A percentile compares a stretch with the other conserved stretches of the same genome.
phyloP scores from a whole-genome alignment of 2,113 vertebrate genomes.

The Thalassarche chlororhynchos region DNA sequence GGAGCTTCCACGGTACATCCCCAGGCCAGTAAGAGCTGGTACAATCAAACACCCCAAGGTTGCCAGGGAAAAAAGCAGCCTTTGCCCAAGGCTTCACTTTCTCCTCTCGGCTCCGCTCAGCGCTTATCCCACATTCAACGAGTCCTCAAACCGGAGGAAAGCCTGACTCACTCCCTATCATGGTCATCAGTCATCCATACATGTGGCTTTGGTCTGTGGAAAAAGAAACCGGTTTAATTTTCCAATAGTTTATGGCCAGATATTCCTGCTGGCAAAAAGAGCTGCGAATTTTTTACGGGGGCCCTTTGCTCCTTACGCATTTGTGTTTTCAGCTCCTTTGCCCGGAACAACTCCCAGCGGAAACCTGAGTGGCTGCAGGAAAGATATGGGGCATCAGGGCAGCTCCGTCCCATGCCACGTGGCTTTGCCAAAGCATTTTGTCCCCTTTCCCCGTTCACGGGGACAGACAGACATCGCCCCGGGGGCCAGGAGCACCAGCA shows the following conservation, averaged over 20 bases:
- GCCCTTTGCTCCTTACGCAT: neutral
- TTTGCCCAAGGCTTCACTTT: neutral
- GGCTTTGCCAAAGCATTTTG: neutral
- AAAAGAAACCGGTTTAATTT: slow-evolving; percentile 4
- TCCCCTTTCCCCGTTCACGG: neutral
- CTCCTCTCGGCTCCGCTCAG: neutral
- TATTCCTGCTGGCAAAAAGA: neutral
- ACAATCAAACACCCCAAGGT: neutral
- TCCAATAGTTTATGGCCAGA: slow-evolving; percentile 24
- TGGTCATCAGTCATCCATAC: neutral
- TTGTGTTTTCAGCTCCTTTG: neutral
- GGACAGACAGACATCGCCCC: neutral
- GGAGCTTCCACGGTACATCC: neutral
- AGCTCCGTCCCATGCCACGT: fast-evolving
- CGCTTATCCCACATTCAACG: neutral
- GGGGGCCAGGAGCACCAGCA: neutral
- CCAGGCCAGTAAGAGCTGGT: neutral
- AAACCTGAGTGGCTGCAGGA: neutral
- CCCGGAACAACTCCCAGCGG: neutral
- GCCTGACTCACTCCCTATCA: slow-evolving; percentile 38
- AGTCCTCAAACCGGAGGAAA: neutral
- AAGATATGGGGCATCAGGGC: neutral
- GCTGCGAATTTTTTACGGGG: neutral
- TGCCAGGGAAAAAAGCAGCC: neutral
- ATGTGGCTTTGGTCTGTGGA: slow-evolving; percentile 9